Conservation (phyloP, 2,797 vertebrate genomes). For the Monodelphis domestica region DNA sequence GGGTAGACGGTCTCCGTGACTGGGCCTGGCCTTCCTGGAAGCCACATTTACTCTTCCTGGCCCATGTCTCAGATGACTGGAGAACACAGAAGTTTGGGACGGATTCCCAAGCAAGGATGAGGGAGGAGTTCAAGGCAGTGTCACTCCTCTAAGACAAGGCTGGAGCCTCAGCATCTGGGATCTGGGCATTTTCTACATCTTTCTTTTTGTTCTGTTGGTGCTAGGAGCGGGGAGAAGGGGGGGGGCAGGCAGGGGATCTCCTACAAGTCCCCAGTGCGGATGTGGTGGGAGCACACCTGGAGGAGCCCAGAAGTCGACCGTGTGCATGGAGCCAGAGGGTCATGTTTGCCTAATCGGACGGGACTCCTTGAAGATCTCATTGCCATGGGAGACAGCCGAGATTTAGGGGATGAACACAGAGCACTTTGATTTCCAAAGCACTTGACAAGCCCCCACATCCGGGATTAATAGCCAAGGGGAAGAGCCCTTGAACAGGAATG, state of each 20-base stretch:
- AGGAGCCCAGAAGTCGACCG: constrained; percentile 75
- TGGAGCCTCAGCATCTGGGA: constrained; percentile 59
- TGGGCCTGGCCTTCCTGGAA: not conserved
- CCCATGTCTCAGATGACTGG: not conserved
- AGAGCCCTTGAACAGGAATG: constrained; percentile 29
- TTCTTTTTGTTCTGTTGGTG: not conserved
- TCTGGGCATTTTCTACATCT: constrained; percentile 66
- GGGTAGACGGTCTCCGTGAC: not conserved
- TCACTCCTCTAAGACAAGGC: constrained; percentile 70
- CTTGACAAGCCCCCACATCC: constrained; percentile 74
- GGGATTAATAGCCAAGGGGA: constrained; percentile 67
- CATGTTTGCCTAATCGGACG: constrained; percentile 78
- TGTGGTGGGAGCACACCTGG: constrained; percentile 82
- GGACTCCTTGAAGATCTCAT: constrained; percentile 78
- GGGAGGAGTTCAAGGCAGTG: constrained; percentile 70
- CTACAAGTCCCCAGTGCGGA: constrained; percentile 80
- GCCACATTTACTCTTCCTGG: not conserved
- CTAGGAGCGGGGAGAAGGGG: constrained; percentile 5
- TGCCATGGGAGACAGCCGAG: constrained; percentile 69
- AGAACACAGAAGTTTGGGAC: constrained; percentile 79
- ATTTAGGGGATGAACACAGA: constrained; percentile 58
- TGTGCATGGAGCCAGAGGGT: constrained; percentile 73
- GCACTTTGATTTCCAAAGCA: constrained; percentile 73
- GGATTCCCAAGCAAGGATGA: constrained; percentile 83
- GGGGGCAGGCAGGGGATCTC: constrained; percentile 67